phyloP scores from a whole-genome alignment of 2,797 vertebrate genomes.

The Acanthiza pusilla region DNA sequence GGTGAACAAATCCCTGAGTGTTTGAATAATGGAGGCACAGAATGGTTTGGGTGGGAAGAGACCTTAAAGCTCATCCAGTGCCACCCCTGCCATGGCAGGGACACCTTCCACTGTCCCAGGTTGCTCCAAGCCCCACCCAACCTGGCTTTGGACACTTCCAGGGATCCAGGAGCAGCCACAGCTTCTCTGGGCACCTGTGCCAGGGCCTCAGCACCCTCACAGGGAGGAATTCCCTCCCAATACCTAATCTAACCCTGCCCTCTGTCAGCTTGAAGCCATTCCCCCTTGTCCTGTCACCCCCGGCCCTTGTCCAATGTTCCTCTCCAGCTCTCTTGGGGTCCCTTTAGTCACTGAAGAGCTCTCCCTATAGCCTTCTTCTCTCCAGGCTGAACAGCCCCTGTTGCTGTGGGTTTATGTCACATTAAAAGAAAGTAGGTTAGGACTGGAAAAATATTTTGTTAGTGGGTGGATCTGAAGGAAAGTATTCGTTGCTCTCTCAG shows the following conservation, averaged over 20 bases:
- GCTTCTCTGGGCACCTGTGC: not conserved
- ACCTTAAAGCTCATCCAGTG: not conserved
- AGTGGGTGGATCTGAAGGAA: not conserved
- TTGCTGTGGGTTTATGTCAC: not conserved
- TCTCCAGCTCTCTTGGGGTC: not conserved
- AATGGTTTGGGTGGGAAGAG: not conserved
- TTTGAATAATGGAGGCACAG: not conserved
- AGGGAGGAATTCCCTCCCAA: not conserved
- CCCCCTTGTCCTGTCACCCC: not conserved
- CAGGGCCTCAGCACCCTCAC: not conserved
- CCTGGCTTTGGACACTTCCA: not conserved
- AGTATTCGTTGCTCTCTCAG: not conserved
- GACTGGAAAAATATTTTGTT: not conserved
- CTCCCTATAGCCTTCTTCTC: not conserved
- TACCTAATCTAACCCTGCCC: not conserved
- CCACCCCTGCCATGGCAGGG: not conserved
- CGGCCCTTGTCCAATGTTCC: not conserved
- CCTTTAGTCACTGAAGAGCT: not conserved
- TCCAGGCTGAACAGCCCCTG: not conserved
- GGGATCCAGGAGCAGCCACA: not conserved
- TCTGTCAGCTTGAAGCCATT: not conserved
- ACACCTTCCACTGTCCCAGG: not conserved
- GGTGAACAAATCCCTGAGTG: not conserved
- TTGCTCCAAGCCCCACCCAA: fast-evolving
- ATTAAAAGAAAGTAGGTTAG: not conserved